Evolutionary conservation across 2,888 invertebrate genomes (phyloP), one percentile per base, ranked within the genome.

Genomic region (Agrotis clavis): DNA sequence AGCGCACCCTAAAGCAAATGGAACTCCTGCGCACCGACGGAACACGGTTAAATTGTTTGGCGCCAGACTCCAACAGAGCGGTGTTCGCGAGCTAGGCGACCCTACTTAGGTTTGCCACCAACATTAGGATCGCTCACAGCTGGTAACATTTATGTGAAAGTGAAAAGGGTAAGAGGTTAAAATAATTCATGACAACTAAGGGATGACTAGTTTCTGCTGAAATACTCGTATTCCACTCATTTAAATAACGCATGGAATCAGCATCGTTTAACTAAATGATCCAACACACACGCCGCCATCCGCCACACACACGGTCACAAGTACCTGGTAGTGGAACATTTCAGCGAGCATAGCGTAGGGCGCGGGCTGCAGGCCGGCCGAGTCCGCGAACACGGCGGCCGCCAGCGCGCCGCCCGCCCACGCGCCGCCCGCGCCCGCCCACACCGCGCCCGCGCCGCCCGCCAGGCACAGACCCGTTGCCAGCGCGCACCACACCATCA

Each of bases 311-410:
- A 18, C 48, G 6, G 1, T 18, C 48, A 48, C 50, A n/a, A 21
- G 4, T 25, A 94, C 94, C 91, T 93, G 85, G 71, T 94, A 94
- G 54, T 89, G 85, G 84, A 94, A 94, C 92, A 94, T 92, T 75
- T 94, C 94, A 0, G 91, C 89, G 11, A 93, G 86, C 85, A 94
- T 79, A 21, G 94, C 93, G 87, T 94, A 94, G 5, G 94, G 93
- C 76, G 92, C 94, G 41, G 94, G 91, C 86, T 94, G 94, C 79
- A 94, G 85, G 11, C 93, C 94, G 6, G 88, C 90, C 53, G 92
- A 91, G 90, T 94, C 94, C 0, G 91, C 91, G 30, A 90, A 91
- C 25, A 92, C 92, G 7, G 93, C 94, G n/a, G 70, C 87, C 2
- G 88, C 91, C 57, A 93, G 87, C 71, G 89, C 92, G 13, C 92